phyloP scores from a whole-genome alignment of 1,140 invertebrate genomes.

The Sesamia nonagrioides region DNA sequence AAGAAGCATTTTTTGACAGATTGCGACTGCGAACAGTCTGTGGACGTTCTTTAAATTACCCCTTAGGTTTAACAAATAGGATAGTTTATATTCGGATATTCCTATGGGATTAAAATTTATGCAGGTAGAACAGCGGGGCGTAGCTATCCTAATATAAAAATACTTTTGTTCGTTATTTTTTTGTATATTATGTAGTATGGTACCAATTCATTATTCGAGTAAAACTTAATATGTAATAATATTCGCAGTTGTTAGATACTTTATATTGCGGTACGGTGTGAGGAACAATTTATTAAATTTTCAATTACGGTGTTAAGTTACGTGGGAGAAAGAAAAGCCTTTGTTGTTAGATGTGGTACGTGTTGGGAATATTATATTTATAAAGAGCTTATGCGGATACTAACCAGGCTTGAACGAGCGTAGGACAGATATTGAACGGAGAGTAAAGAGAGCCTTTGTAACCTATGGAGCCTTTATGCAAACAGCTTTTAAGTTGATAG shows the following conservation, averaged over 20 bases:
- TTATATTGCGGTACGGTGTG: conserved; percentile 47
- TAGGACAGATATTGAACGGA: conserved; percentile 26
- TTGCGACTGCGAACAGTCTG: too few relatives aligned
- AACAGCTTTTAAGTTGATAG: not conserved
- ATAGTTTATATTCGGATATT: too few relatives aligned
- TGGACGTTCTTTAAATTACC: too few relatives aligned
- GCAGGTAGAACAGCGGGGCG: too few relatives aligned
- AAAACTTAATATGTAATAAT: conserved; percentile 29
- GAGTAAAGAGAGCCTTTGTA: not conserved
- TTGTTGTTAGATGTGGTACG: conserved; percentile 41
- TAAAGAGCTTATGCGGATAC: conserved; percentile 19
- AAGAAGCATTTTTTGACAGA: too few relatives aligned
- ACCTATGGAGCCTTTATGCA: not conserved
- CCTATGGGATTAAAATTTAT: too few relatives aligned
- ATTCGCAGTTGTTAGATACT: conserved; percentile 10
- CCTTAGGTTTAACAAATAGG: too few relatives aligned
- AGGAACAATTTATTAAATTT: conserved; percentile 62
- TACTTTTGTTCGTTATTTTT: too few relatives aligned
- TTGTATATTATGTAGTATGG: not conserved
- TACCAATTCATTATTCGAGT: not conserved
- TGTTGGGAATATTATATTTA: conserved; percentile 35
- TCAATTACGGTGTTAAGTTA: conserved; percentile 57
- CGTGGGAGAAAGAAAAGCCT: conserved; percentile 42
- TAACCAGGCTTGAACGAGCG: conserved; percentile 14
- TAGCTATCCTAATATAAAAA: too few relatives aligned